Percentiles rank a stretch among this genome's conserved stretches.
These are phyloP conservation scores for Aricia agestis DNA, from an alignment of 1,140 invertebrate species.

Conservation along the genomic window DNA sequence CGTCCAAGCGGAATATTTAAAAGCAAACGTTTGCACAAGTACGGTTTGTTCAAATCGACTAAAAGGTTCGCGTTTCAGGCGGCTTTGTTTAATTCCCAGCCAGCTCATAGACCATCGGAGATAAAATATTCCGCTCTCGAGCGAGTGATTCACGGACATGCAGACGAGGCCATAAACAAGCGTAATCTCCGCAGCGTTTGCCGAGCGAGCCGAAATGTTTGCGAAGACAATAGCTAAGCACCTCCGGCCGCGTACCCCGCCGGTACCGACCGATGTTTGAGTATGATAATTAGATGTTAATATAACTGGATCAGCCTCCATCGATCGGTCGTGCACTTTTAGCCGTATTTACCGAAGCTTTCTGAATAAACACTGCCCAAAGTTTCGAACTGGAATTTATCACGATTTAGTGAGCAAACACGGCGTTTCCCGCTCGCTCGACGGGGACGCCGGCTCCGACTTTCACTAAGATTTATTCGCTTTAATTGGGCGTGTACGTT, in stretches of 20 bases:
- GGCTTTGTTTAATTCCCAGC: conserved; percentile 21
- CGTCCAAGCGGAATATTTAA: not conserved
- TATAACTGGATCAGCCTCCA: conserved; percentile 66
- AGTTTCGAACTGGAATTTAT: conserved; percentile 36
- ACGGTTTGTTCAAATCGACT: not conserved
- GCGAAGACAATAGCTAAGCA: conserved; percentile 64
- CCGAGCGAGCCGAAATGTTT: conserved; percentile 58
- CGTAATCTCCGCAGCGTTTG: conserved; percentile 71
- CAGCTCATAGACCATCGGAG: conserved; percentile 29
- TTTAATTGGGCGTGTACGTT: conserved; percentile 11
- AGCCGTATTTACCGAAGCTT: conserved; percentile 51
- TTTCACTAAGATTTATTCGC: conserved; percentile 15
- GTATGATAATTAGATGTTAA: conserved; percentile 72
- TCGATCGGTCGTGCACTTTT: conserved; percentile 48
- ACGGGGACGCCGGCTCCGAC: not conserved
- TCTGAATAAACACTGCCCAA: conserved; percentile 54
- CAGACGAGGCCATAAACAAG: conserved; percentile 55
- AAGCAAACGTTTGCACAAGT: not conserved
- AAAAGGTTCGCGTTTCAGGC: not conserved
- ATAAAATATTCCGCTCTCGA: conserved; percentile 29
- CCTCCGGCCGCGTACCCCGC: conserved; percentile 42
- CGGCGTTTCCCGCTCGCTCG: not conserved
- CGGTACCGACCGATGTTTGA: conserved; percentile 67
- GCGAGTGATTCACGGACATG: conserved; percentile 40
- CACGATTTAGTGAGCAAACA: conserved; percentile 34